phyloP scores from a whole-genome alignment of 2,797 vertebrate genomes.

The Hipposideros larvatus region DNA sequence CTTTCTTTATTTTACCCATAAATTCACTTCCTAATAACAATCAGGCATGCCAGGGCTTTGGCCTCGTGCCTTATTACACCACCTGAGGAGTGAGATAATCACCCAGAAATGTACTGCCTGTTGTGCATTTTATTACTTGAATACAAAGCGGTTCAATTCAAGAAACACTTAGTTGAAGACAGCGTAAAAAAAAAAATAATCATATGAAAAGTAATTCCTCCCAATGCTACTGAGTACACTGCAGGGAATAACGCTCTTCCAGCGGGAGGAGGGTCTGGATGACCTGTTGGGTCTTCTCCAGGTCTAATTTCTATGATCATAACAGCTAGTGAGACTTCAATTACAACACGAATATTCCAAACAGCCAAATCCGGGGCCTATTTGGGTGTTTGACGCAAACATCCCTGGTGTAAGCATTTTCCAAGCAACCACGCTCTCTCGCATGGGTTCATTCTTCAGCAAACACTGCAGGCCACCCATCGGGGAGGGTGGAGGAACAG shows the following conservation, averaged over 20 bases:
- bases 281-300: background rate
- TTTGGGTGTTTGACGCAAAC: background rate
- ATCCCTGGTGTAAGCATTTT: background rate
- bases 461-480: background rate
- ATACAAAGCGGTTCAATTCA: conserved; percentile 53
- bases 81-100: conserved; percentile 80
- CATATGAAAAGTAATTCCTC: conserved; percentile 54
- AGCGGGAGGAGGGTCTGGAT: fast-evolving
- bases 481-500: fast-evolving
- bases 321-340: background rate
- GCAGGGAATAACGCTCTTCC: background rate
- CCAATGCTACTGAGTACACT: background rate
- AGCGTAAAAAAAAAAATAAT: background rate
- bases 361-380: background rate
- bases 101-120: conserved; percentile 71
- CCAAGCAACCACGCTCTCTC: background rate
- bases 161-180: conserved; percentile 69
- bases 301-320: background rate
- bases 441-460: background rate
- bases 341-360: background rate
- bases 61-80: conserved; percentile 68
- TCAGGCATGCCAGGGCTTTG: conserved; percentile 58
- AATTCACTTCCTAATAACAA: conserved; percentile 71
- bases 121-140: conserved; percentile 72
- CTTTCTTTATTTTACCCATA: conserved; percentile 65